Conservation (phyloP, 2,113 vertebrate species). For the Pollimyrus isidori region DNA sequence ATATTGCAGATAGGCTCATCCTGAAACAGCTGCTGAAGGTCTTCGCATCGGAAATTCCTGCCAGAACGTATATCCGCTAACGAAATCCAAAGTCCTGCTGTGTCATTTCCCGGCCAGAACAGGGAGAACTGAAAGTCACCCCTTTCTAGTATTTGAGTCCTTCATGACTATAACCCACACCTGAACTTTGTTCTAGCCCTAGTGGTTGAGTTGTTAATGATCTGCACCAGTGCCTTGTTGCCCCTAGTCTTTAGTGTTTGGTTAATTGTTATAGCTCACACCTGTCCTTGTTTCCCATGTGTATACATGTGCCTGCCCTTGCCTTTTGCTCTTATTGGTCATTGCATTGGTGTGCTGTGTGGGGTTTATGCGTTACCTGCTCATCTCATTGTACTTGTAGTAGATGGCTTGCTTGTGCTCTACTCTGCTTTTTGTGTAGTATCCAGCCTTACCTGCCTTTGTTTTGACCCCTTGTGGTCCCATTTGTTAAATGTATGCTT, state of each 20-base stretch:
- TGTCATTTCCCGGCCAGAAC: neutral
- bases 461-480: no score
- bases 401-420: neutral
- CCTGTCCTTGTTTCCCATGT: neutral
- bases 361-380: neutral
- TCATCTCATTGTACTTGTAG: neutral
- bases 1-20: neutral
- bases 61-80: neutral
- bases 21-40: neutral
- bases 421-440: neutral
- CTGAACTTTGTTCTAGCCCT: neutral
- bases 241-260: neutral
- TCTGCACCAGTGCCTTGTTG: neutral
- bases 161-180: neutral
- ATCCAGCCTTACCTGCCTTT: neutral
- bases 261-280: neutral
- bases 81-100: no score
- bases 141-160: neutral
- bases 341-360: neutral
- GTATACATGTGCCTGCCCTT: neutral
- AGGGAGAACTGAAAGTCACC: fast-evolving
- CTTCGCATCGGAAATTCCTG: neutral
- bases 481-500: no score
- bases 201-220: neutral
- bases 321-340: neutral